A percentile compares a stretch with the other conserved stretches of the same genome.
Evolutionary conservation across 1,140 invertebrate genomes (phyloP).

Genomic region (Thalassaphorura encarpata): DNA sequence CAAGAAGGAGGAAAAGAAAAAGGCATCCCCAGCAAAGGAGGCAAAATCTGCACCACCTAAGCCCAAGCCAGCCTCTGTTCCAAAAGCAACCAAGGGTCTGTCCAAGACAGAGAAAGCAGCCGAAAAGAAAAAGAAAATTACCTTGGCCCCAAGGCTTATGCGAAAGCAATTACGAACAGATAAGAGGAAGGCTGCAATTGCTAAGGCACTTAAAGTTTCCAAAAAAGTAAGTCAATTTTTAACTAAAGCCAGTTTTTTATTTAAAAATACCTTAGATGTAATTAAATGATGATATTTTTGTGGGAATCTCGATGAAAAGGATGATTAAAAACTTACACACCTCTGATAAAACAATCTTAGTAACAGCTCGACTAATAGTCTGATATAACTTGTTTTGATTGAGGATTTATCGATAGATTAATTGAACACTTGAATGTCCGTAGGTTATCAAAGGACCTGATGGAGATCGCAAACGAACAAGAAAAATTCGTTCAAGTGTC

Average conservation of each 20-base stretch:
- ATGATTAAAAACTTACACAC: slow-evolving; percentile 25
- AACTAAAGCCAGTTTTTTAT: no score
- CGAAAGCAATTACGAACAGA: slow-evolving; percentile 19
- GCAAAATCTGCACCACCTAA: slow-evolving; percentile 37
- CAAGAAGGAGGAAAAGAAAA: slow-evolving; percentile 21
- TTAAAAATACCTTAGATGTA: not conserved
- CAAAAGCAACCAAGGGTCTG: no score
- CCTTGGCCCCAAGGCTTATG: slow-evolving; percentile 10
- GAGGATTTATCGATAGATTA: not conserved
- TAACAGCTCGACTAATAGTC: no score
- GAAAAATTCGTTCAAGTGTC: slow-evolving; percentile 88
- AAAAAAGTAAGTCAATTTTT: slow-evolving; percentile 59
- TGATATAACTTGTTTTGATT: not conserved
- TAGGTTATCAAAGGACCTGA: slow-evolving; percentile 82
- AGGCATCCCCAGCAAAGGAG: slow-evolving; percentile 17
- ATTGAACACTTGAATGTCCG: slow-evolving; percentile 30
- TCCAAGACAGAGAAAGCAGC: no score
- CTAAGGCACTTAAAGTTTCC: slow-evolving; percentile 58
- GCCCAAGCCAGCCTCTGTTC: slow-evolving; percentile 46
- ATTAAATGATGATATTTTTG: slow-evolving; percentile 39
- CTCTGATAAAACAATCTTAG: not conserved
- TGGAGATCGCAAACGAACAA: slow-evolving; percentile 57
- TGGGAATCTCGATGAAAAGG: slow-evolving; percentile 52
- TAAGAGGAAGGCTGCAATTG: slow-evolving; percentile 32
- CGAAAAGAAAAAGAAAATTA: no score